Base-by-base conservation (phyloP, 1,140 invertebrate species). In the Muscidifurax raptorellus region DNA sequence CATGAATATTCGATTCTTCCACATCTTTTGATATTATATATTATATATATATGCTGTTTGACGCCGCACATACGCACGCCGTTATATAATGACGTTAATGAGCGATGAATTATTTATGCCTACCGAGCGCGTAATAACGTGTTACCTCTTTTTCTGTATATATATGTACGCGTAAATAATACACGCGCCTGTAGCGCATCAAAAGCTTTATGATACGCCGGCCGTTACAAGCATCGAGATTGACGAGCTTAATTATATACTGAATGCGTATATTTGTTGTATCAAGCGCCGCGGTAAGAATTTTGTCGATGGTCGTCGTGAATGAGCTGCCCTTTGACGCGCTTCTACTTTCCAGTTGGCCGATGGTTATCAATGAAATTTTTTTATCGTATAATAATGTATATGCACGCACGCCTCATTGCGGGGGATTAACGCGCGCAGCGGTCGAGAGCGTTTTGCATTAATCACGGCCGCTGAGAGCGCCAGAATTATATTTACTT, bases 101-200 rank as follows among this genome's bases (percentile, higher is more conserved):
- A 80, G 44, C 69, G 28, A 74, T 44, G 83, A 84, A 78, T 78
- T 52, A 79, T 72, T 69, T 71, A 59, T 77, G 36, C 80, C 15
- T 32, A 7, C 15, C 52, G 15, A 15, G 27, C 15, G 28, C 47
- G 74, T 76, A 67, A 67, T 76, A 83, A 67, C 47, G 74, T 36
- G n/a, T 82, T 59, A 44, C 28, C 36, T 15, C 10, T 13, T 22
- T 25, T 25, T 9, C 30, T 32, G 15, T 71, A 28, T 1, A 32
- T 59, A 15, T 28, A 40, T 4, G 7, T 7, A 12, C 32, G n/a
- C 36, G 1, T 28, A 7, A n/a, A n/a, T 36, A 4, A n/a, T 13
- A 52, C 44, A 52, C 6, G 71, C 15, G 12, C 44, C n/a, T 15
- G 25, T 25, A 1, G 13, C 44, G 44, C 13, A 22, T 59, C 52